Conservation (phyloP, 2,797 vertebrate species). For the Oreochromis grahami region DNA sequence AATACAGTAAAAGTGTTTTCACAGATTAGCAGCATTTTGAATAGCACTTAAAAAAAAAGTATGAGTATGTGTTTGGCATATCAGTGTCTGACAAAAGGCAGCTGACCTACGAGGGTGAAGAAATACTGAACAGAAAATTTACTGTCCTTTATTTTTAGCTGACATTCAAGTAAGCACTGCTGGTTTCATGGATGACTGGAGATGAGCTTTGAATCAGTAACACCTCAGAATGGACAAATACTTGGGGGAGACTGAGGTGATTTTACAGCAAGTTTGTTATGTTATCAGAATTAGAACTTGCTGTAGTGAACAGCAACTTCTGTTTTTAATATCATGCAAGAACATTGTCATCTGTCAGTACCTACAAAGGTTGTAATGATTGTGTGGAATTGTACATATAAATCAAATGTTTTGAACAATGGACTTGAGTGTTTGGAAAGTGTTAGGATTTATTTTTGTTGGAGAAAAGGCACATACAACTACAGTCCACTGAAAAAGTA, state of each 20-base stretch:
- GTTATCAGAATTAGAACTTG: background rate
- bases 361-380: background rate
- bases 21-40: background rate
- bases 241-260: background rate
- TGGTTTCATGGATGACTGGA: background rate
- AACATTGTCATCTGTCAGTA: background rate
- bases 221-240: background rate
- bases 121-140: background rate
- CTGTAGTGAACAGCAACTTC: background rate
- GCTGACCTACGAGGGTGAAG: conserved; percentile 21
- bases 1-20: background rate
- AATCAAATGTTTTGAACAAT: background rate
- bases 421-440: background rate
- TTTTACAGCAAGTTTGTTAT: background rate
- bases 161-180: background rate
- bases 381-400: background rate
- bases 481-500: background rate
- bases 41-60: background rate
- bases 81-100: conserved; percentile 3
- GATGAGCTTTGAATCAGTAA: background rate
- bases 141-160: conserved; percentile 1
- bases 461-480: background rate
- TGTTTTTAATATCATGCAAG: background rate
- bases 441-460: background rate
- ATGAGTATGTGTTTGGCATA: background rate